Base-by-base conservation (phyloP, 2,113 vertebrate species). In the Macquaria australasica region DNA sequence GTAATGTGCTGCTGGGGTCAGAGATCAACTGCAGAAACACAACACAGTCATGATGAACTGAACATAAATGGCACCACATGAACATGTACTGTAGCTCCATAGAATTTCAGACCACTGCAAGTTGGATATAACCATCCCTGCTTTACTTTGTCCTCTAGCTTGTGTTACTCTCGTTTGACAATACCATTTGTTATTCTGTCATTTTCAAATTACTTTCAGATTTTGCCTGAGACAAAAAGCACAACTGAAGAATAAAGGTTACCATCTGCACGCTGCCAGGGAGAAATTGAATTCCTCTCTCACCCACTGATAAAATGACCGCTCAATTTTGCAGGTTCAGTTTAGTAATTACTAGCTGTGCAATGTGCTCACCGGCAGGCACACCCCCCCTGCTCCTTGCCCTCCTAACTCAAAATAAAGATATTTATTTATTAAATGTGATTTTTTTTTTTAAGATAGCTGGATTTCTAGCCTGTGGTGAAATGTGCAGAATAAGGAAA, bases 211-310 rank as follows among this genome's bases (percentile, higher is more conserved):
- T 89, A 88, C 89, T 85, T 74, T 48, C 73, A 91, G 78, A 94
- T 95, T 91, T 94, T 93, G 88, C 93, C 86, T 67, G 71, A 88
- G 90, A 94, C 89, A 81, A 93, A 81, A 89, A 87, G 88, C 92
- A 91, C 76, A 83, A 50, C 31, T 72, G 72, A 77, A 82, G 71
- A 69, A 77, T 82, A 86, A 77, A 86, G 79, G 67, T 86, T 76
- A 60, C 43, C 64, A 45, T 87, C 63, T 56, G 50, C 59, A 75
- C 23, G 16, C 64, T 75, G 58, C 23, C 23, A 45, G 50, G 60
- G 50, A 76, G 16, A 81, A 74, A 85, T 63, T 87, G 62, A 84
- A 85, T 77, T 81, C 50, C 28, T 79, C 72, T 73, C 67, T 56
- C 15, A 15, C 48, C 59, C 62, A 41, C 78, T 77, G 63, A 70